Conservation (phyloP, 1,140 invertebrate genomes). For the Drosophila seguyi region DNA sequence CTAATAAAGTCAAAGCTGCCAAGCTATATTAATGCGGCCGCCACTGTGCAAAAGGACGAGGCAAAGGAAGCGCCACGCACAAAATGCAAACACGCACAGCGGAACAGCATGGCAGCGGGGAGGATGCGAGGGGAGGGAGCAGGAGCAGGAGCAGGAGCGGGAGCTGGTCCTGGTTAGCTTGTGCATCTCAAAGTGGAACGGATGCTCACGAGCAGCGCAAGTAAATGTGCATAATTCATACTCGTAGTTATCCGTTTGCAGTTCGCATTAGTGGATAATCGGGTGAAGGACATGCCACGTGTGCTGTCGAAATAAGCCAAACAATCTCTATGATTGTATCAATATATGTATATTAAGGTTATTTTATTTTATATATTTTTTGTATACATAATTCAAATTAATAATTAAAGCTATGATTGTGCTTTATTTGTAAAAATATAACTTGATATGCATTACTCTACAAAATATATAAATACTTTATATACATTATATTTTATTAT, state of each 20-base stretch:
- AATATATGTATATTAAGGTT: background rate
- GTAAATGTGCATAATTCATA: constrained; percentile 78
- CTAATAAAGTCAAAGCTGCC: background rate
- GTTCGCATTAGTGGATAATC: constrained; percentile 57
- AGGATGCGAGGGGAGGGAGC: background rate
- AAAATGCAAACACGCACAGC: constrained; percentile 67
- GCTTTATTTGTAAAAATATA: background rate
- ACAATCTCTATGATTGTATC: background rate
- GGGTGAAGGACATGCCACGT: constrained; percentile 55
- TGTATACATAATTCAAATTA: too few relatives aligned
- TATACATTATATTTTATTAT: too few relatives aligned
- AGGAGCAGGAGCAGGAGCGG: background rate
- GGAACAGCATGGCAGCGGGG: constrained; percentile 18
- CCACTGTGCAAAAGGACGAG: constrained; percentile 10
- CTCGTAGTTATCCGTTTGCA: constrained; percentile 56
- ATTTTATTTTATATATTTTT: background rate
- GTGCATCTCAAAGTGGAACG: constrained; percentile 49
- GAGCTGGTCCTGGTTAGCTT: constrained; percentile 22
- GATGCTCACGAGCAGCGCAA: constrained; percentile 31
- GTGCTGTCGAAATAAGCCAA: constrained; percentile 1
- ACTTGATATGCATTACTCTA: too few relatives aligned
- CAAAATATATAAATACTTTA: too few relatives aligned
- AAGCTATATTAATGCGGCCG: background rate
- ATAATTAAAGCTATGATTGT: background rate
- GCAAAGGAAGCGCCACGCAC: constrained; percentile 19